Base-by-base conservation (phyloP, 2,113 vertebrate genomes). In the Erythrocebus patas region DNA sequence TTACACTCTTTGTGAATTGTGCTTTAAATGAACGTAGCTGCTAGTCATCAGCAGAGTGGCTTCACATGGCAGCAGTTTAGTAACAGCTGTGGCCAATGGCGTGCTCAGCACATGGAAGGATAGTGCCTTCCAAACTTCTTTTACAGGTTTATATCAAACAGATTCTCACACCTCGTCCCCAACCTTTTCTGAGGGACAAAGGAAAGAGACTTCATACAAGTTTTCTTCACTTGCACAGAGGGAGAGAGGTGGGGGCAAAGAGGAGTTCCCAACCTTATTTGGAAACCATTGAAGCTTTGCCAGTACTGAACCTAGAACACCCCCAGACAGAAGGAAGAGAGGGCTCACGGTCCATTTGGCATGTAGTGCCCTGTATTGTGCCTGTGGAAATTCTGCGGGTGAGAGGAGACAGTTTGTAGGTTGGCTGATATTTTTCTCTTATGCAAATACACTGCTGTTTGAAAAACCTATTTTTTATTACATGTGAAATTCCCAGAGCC, bases 391-490 rank as follows among this genome's bases (percentile, higher is more conserved):
- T 95, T 92, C 70, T 94, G 52, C 13, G 55, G 81, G 75, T 79
- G 59, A 76, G 66, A 43, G 85, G 45, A 96, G 89, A n/a, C 81
- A 83, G 85, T 78, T 81, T 73, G 85, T 57, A 91, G 66, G 43
- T 23, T 83, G 78, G 84, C 57, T 89, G 88, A 81, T 86, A 79
- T 48, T 93, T 97, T 96, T 78, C 96, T 97, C 82, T 89, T 45
- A 91, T 75, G 73, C 88, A 97, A 94, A 94, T 82, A 3, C 2
- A 55, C 17, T 27, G 45, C 40, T 55, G 40, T 83, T 96, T 73
- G 83, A 94, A 86, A 88, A 70, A 43, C 66, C 61, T 35, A 25
- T 93, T 97, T 90, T 68, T 90, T 61, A 89, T 94, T 96, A 95
- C 45, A 48, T 59, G 20, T 78, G 35, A 86, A 95, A 95, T 83